Evolutionary conservation across 30 jellyfish, hydroid and myxozoan species (phyloP).

Genomic region (Clytia hemisphaerica): DNA sequence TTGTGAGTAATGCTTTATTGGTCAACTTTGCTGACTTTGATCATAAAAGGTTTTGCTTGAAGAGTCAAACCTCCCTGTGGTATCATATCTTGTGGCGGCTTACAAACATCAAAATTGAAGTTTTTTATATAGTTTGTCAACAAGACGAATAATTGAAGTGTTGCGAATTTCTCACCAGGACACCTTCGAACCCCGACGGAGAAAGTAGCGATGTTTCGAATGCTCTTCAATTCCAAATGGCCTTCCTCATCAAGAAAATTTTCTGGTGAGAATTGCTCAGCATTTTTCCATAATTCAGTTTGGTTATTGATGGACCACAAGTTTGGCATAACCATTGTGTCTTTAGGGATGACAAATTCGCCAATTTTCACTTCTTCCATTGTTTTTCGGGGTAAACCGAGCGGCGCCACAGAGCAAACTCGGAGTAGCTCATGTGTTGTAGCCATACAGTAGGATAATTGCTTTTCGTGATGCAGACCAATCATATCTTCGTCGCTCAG

Average conservation of each 20-base stretch:
- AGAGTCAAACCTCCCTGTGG: slow-evolving; percentile 26
- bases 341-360: slow-evolving; percentile 23
- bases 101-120: slow-evolving; percentile 3
- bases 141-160: slow-evolving; percentile 5
- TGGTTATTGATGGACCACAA: slow-evolving; percentile 28
- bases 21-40: background rate
- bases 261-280: background rate
- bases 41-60: slow-evolving; percentile 19
- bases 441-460: slow-evolving; percentile 18
- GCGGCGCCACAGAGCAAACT: slow-evolving; percentile 20
- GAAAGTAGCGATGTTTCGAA: slow-evolving; percentile 3
- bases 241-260: slow-evolving; percentile 7
- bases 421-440: slow-evolving; percentile 21
- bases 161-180: slow-evolving; percentile 39
- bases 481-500: background rate
- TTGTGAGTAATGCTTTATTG: background rate
- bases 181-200: slow-evolving; percentile 42
- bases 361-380: slow-evolving; percentile 11
- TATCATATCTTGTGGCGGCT: slow-evolving; percentile 5
- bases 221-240: background rate
- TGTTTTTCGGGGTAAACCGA: slow-evolving; percentile 31
- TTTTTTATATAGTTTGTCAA: slow-evolving; percentile 1
- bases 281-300: background rate
- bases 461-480: background rate
- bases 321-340: slow-evolving; percentile 22